A percentile compares a stretch with the other conserved stretches of the same genome.
Conservation (phyloP, 1,140 invertebrate species). For the Papilio polyxenes region DNA sequence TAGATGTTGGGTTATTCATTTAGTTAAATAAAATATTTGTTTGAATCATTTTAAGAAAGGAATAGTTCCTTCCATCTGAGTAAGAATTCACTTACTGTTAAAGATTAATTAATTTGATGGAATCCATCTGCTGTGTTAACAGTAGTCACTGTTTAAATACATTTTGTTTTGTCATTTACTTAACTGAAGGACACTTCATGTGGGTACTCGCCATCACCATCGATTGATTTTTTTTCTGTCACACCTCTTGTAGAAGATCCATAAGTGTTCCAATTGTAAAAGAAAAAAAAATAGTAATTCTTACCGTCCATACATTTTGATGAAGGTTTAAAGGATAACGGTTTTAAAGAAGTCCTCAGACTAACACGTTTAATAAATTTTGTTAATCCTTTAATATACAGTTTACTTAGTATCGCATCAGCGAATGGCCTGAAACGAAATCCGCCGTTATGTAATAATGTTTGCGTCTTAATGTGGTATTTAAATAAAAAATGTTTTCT, state of each 20-base stretch:
- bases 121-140: background rate
- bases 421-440: slow-evolving; percentile 15
- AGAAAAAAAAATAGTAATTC: too few relatives aligned
- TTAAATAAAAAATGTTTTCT: slow-evolving; percentile 80
- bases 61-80: background rate
- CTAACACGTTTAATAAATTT: background rate
- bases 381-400: slow-evolving; percentile 1
- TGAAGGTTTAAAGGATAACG: background rate
- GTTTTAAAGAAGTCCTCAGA: background rate
- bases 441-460: slow-evolving; percentile 59
- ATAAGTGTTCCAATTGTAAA: too few relatives aligned
- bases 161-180: too few relatives aligned
- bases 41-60: background rate
- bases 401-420: background rate
- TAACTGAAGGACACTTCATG: too few relatives aligned
- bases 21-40: background rate
- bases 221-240: too few relatives aligned
- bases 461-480: slow-evolving; percentile 69
- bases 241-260: too few relatives aligned
- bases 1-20: background rate
- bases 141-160: too few relatives aligned
- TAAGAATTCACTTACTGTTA: background rate
- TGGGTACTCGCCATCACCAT: too few relatives aligned
- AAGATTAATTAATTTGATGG: background rate
- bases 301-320: too few relatives aligned